These are phyloP conservation scores for Leptonema lineaticorne DNA, from an alignment of 1,140 invertebrate species.

Conservation along the genomic window DNA sequence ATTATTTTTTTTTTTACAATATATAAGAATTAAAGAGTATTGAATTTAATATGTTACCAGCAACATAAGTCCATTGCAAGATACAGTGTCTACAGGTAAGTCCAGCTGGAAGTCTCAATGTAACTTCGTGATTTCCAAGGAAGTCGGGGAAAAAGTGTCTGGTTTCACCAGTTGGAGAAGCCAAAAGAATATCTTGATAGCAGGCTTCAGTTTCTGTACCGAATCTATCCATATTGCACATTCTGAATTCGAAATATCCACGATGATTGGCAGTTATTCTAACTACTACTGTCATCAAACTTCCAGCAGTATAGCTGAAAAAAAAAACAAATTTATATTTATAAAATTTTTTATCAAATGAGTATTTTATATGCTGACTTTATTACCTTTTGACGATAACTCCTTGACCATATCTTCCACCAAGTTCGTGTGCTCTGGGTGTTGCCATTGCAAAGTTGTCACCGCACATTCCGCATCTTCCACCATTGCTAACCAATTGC, in stretches of 20 bases:
- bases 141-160: conserved; percentile 27
- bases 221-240: conserved; percentile 49
- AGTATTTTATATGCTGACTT: background rate
- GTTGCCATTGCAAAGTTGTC: conserved; percentile 53
- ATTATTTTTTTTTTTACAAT: background rate
- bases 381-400: conserved; percentile 51
- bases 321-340: background rate
- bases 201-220: conserved; percentile 55
- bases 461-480: conserved; percentile 62
- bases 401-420: conserved; percentile 57
- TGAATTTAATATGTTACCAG: conserved; percentile 44
- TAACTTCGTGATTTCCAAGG: background rate
- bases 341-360: background rate
- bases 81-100: conserved; percentile 60
- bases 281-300: conserved; percentile 44
- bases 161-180: conserved; percentile 45
- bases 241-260: conserved; percentile 55
- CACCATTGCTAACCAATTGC: conserved; percentile 50
- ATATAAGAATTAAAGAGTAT: background rate
- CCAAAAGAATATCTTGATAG: conserved; percentile 49
- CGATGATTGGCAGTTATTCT: conserved; percentile 52
- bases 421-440: conserved; percentile 65
- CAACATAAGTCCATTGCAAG: conserved; percentile 61
- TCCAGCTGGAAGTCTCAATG: conserved; percentile 47
- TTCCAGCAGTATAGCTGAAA: conserved; percentile 42